Evolutionary conservation across 2,113 vertebrate species (phyloP), one percentile per base, ranked within the genome.

Genomic region (Puffinus mauretanicus): DNA sequence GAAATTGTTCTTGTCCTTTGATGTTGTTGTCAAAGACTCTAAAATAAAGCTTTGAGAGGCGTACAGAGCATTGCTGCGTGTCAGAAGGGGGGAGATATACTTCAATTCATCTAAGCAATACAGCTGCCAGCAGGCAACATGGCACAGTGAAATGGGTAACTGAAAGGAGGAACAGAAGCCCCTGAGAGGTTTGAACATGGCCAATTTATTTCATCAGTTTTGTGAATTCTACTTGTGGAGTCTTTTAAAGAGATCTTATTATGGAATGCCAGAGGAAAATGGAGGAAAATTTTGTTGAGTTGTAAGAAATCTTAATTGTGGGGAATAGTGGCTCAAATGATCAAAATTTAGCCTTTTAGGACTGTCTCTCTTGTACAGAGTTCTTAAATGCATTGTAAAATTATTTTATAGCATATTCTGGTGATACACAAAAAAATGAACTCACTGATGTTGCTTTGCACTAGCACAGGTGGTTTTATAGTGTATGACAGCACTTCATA

Each of bases 1-100:
- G 83, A 95, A 97, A 96, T 95, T 77, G 81, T 94, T 89, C 57
- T 77, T 86, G 86, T 84, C 86, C 67, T 92, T 95, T 95, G 91
- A 91, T 87, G 85, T 29, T 85, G 62, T 93, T 95, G 93, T 95
- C 85, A 86, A 87, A 96, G 75, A 40, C 91, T 83, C 27, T 94
- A 34, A 96, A 96, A 88, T 70, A 78, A 94, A 91, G 78, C 83
- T 82, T 61, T 4, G 7, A 58, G 82, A 92, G 85, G 79, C 88
- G 90, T 84, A 24, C 60, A 86, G 95, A 79, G 65, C 60, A 5
- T 36, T 77, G 76, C 91, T 80, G 83, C 1, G 1, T 86, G 78
- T 86, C 51, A 11, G 80, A 82, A 92, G 70, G 15, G n/a, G 60
- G n/a, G 54, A 90, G 82, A 91, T 66, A 42, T 6, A 66, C 93